These are phyloP conservation scores for Anorthoa munda DNA, from an alignment of 2,888 invertebrate species.

Conservation along the genomic window DNA sequence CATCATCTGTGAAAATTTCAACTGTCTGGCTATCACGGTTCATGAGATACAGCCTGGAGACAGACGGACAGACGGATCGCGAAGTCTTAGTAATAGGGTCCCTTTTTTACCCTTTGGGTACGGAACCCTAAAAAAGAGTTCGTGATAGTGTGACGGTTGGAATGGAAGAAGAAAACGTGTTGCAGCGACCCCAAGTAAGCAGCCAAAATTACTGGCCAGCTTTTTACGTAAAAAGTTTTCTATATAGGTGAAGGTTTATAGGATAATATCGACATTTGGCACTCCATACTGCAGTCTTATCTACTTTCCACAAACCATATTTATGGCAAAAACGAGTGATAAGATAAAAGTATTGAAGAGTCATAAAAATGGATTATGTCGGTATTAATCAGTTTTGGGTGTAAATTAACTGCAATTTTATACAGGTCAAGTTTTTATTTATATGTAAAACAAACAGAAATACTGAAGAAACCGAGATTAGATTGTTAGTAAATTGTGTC, in stretches of 20 bases:
- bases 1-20: too few relatives aligned
- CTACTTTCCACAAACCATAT: background rate
- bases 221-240: background rate
- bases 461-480: slow-evolving; percentile 21
- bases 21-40: too few relatives aligned
- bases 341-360: slow-evolving; percentile 19
- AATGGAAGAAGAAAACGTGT: too few relatives aligned
- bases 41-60: too few relatives aligned
- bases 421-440: slow-evolving; percentile 37
- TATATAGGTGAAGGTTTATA: background rate
- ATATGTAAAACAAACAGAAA: slow-evolving; percentile 28
- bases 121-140: too few relatives aligned
- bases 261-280: background rate
- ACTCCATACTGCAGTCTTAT: background rate
- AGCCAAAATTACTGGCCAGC: background rate
- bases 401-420: slow-evolving; percentile 1
- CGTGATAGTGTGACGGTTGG: too few relatives aligned
- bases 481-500: slow-evolving; percentile 39
- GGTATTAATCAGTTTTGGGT: background rate
- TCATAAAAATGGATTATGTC: slow-evolving; percentile 3
- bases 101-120: too few relatives aligned
- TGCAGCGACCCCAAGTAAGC: too few relatives aligned
- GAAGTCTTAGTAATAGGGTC: too few relatives aligned
- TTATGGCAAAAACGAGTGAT: background rate
- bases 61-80: too few relatives aligned